Conservation (phyloP, 2,888 invertebrate species). For the Orthonychiurus folsomi region DNA sequence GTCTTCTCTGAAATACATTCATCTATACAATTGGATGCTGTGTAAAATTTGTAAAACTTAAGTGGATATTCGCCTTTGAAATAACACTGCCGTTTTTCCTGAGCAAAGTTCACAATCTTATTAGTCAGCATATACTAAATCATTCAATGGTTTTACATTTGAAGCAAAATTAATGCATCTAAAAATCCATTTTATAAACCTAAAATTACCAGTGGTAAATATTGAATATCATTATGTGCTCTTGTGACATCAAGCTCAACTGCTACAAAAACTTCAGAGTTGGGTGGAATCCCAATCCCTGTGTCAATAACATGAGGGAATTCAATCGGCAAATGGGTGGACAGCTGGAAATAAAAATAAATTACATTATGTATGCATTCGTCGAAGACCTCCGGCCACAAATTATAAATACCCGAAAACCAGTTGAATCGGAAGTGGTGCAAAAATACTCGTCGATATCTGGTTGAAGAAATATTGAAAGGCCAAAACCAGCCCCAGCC, state of each 20-base stretch:
- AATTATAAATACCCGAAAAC: slow-evolving; percentile 32
- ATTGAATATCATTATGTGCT: slow-evolving; percentile 11
- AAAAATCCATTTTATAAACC: background rate
- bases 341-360: slow-evolving; percentile 11
- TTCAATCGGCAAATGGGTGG: slow-evolving; percentile 13
- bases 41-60: slow-evolving; percentile 20
- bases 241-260: slow-evolving; percentile 20
- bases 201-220: slow-evolving; percentile 18
- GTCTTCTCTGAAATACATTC: slow-evolving; percentile 13
- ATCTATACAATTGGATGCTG: slow-evolving; percentile 10
- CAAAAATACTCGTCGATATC: slow-evolving; percentile 35
- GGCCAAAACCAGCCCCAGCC: slow-evolving; percentile 33
- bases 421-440: slow-evolving; percentile 33
- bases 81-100: slow-evolving; percentile 26
- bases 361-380: background rate
- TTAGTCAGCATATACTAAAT: background rate
- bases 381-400: background rate
- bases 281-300: slow-evolving; percentile 12
- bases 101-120: background rate
- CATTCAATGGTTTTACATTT: too few species aligned
- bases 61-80: slow-evolving; percentile 21
- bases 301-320: slow-evolving; percentile 15
- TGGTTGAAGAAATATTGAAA: slow-evolving; percentile 34
- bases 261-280: slow-evolving; percentile 23
- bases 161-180: slow-evolving; percentile 3